Evolutionary conservation across 2,888 invertebrate species (phyloP), one percentile per base, ranked within the genome.

Genomic region (Caenorhabditis sp.): DNA sequence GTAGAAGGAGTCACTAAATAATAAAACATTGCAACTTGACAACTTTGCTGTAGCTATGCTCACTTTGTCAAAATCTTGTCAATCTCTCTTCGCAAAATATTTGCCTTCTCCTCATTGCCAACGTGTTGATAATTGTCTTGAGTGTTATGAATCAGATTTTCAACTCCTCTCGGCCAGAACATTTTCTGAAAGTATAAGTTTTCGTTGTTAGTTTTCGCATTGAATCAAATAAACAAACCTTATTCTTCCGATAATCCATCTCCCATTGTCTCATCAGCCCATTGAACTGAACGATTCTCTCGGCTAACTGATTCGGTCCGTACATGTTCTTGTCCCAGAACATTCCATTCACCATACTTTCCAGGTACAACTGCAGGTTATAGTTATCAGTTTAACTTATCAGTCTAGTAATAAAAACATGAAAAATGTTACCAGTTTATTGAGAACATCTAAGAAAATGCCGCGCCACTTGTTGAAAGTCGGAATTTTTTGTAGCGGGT

Each of bases 281-380:
- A 13, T 32, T 32, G 6, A 56, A 15, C 5, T 32, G 9, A 3
- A 20, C 18, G 15, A 56, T 56, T 56, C 32, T 32, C n/a, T 4
- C 35, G 8, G 22, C 26, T 26, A 53, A 24, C 6, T 24, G 13
- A 3, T 37, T 58, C 9, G 58, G 58, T 20, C 58, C 58, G 11
- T 35, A 35, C 58, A 58, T 58, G n/a, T 56, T 32, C 8, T 8
- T n/a, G n/a, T 56, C n/a, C 56, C 56, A 56, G 32, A 32, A 32
- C 32, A 58, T 58, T 37, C 58, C 58, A 22, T 37, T 37, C 9
- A 37, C 9, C 4, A 37, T 37, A 8, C 20, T 20, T 37, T 58
- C 58, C 37, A 58, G 35, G 58, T 20, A 58, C 1, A 58, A 22
- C 58, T 58, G 37, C 1, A 58, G 37, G 1, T 3, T n/a, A 22